Percentiles rank a stretch among this genome's conserved stretches.
These are phyloP conservation scores for Helicoverpa assulta DNA, from an alignment of 2,888 invertebrate genomes.

Conservation along the genomic window DNA sequence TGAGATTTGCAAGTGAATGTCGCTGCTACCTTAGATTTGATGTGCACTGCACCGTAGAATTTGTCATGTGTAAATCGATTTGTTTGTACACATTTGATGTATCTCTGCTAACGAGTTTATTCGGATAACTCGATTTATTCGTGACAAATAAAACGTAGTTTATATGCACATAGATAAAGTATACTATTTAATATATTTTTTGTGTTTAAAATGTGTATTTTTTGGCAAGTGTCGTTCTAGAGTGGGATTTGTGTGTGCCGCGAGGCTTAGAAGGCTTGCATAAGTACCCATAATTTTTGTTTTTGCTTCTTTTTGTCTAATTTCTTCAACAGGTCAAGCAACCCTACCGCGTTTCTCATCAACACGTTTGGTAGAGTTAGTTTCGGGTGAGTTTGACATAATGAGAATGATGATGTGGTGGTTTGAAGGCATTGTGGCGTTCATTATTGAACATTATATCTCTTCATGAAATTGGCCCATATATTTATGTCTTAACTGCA, in stretches of 20 bases:
- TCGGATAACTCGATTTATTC: conserved; percentile 50
- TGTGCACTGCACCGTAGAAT: conserved; percentile 73
- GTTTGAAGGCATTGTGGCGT: conserved; percentile 89
- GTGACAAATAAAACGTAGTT: conserved; percentile 67
- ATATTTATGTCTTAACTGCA: conserved; percentile 87
- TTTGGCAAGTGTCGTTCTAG: conserved; percentile 70
- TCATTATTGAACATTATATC: conserved; percentile 80
- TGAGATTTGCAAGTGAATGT: conserved; percentile 74
- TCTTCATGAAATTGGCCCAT: conserved; percentile 82
- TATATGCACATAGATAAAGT: conserved; percentile 55
- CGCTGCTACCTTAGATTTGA: conserved; percentile 68
- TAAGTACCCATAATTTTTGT: conserved; percentile 78
- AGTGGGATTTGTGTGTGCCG: conserved; percentile 80
- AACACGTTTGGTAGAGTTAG: conserved; percentile 93
- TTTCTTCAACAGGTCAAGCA: conserved; percentile 93
- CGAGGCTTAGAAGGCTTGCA: conserved; percentile 82
- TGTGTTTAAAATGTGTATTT: conserved; percentile 69
- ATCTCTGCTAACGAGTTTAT: background rate
- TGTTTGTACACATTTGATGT: background rate
- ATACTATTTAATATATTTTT: conserved; percentile 51
- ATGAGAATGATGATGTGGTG: conserved; percentile 88
- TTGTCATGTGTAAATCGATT: conserved; percentile 71
- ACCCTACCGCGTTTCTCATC: conserved; percentile 93
- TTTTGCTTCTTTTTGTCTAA: conserved; percentile 89
- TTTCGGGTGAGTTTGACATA: conserved; percentile 93